Evolutionary conservation across 2,113 vertebrate species (phyloP).

Genomic region (Cyprinus carpio): DNA sequence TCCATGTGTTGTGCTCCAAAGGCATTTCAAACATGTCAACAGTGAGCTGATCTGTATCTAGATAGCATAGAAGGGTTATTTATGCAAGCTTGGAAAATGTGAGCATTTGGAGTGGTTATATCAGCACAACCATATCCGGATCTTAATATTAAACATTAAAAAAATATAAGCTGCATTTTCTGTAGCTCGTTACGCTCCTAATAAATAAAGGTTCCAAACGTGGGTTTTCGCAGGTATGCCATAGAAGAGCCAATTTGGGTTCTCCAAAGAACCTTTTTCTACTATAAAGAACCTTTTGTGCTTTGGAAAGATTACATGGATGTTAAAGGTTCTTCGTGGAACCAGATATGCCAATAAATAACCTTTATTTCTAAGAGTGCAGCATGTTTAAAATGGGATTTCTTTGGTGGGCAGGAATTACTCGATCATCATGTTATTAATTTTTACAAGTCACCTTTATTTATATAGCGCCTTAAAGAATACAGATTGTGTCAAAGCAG

Average conservation of each 20-base stretch:
- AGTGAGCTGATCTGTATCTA: background rate
- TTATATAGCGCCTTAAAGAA: no score
- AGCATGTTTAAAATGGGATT: background rate
- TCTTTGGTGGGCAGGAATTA: background rate
- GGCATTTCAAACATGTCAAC: background rate
- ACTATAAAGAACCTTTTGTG: no score
- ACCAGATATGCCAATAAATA: background rate
- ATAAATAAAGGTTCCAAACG: no score
- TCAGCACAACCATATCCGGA: background rate
- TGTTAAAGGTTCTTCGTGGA: no score
- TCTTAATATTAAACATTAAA: background rate
- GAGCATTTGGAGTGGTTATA: background rate
- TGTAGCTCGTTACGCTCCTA: background rate
- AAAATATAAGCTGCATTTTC: background rate
- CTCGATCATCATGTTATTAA: background rate
- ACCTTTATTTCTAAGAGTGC: no score
- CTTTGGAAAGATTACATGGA: no score
- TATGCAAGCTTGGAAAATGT: background rate
- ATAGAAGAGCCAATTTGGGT: no score
- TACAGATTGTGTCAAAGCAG: no score
- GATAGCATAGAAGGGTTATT: background rate
- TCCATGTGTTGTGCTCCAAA: background rate
- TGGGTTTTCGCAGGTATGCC: no score
- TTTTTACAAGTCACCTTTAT: no score
- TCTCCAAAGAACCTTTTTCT: no score